phyloP scores from a whole-genome alignment of 2,113 vertebrate genomes.

The Rafetus swinhoei region DNA sequence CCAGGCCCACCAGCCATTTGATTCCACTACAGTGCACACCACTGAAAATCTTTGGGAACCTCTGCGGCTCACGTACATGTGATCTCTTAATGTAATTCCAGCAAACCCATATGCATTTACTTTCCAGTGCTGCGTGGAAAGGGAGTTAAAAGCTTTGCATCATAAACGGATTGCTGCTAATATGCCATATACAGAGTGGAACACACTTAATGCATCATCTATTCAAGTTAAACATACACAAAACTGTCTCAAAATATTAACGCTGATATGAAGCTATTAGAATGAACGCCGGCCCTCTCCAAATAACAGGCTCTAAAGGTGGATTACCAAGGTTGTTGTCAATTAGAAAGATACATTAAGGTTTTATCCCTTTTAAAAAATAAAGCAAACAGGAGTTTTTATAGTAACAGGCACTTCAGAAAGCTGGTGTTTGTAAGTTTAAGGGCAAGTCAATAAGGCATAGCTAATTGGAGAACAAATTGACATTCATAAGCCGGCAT shows the following conservation, averaged over 20 bases:
- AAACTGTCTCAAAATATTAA: constrained; percentile 71
- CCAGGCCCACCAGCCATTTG: neutral
- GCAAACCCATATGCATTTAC: neutral
- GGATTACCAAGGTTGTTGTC: constrained; percentile 77
- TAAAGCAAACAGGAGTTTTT: constrained; percentile 82
- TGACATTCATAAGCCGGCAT: constrained; percentile 75
- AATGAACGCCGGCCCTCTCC: constrained; percentile 51
- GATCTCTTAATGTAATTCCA: constrained; percentile 7
- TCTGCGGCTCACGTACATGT: neutral
- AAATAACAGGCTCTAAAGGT: constrained; percentile 65
- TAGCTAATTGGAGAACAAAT: constrained; percentile 84
- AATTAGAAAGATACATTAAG: constrained; percentile 81
- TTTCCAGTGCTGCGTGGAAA: constrained; percentile 10
- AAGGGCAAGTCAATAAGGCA: constrained; percentile 80
- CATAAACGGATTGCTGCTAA: constrained; percentile 22
- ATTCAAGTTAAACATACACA: constrained; percentile 47
- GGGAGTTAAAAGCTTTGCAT: constrained; percentile 8
- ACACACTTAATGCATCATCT: constrained; percentile 54
- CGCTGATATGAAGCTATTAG: constrained; percentile 74
- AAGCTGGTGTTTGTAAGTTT: constrained; percentile 76
- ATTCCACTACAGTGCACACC: fast-evolving
- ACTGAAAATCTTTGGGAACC: neutral
- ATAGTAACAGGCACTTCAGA: constrained; percentile 79
- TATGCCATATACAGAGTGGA: constrained; percentile 10
- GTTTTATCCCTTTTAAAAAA: constrained; percentile 78